Evolutionary conservation across 2,888 invertebrate genomes (phyloP).

Genomic region (Dichetophora obliterata): DNA sequence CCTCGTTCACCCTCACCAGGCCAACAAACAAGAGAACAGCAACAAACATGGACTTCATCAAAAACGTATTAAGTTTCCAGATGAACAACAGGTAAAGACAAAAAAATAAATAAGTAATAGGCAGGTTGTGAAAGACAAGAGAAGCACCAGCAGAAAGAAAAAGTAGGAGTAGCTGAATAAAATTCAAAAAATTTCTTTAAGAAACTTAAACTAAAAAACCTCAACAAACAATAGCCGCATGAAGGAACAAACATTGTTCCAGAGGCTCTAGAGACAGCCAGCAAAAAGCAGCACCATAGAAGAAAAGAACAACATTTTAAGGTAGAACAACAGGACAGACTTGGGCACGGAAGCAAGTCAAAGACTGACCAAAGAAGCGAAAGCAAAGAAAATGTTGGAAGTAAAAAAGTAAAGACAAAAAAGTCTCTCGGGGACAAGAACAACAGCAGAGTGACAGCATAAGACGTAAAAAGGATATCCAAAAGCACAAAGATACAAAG

Average conservation of each 20-base stretch:
- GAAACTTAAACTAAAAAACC: slow-evolving; percentile 22
- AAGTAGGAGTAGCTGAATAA: background rate
- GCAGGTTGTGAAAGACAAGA: background rate
- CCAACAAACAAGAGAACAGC: slow-evolving; percentile 44
- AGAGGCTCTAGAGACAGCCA: background rate
- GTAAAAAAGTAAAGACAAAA: background rate
- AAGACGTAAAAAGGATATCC: background rate
- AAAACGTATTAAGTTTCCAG: slow-evolving; percentile 53
- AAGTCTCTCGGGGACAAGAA: no score
- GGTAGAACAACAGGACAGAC: background rate
- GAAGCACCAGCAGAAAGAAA: background rate
- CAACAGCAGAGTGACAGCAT: background rate
- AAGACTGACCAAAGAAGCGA: background rate
- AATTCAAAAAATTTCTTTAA: background rate
- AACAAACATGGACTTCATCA: slow-evolving; percentile 50
- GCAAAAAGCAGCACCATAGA: background rate
- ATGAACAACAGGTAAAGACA: slow-evolving; percentile 49
- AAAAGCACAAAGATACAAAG: background rate
- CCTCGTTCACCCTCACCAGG: slow-evolving; percentile 20
- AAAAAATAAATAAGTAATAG: background rate
- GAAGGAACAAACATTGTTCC: background rate
- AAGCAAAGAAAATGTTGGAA: background rate
- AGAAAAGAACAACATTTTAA: background rate
- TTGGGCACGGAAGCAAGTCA: background rate
- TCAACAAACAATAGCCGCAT: background rate